phyloP scores from a whole-genome alignment of 2,113 vertebrate species.

The Maccullochella peelii region DNA sequence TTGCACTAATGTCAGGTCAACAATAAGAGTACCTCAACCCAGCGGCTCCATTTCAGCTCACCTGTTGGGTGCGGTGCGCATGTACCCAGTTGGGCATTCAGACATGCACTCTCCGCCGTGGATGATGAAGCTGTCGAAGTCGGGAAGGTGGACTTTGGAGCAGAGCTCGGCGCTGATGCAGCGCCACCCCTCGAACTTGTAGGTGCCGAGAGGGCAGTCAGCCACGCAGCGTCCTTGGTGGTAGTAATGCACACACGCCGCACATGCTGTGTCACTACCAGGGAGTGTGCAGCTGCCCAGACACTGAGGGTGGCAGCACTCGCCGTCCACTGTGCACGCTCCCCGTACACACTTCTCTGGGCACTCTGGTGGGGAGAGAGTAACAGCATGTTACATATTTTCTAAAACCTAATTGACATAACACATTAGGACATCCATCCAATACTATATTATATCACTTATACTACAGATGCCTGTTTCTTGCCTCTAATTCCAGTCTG shows the following conservation, averaged over 20 bases:
- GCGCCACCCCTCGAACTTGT: slow-evolving; percentile 96
- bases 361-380: slow-evolving; percentile 85
- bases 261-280: slow-evolving; percentile 87
- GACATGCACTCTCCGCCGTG: slow-evolving; percentile 93
- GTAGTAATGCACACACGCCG: slow-evolving; percentile 94
- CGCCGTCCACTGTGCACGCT: slow-evolving; percentile 88
- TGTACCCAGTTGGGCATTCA: slow-evolving; percentile 94
- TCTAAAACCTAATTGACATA: background rate
- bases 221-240: slow-evolving; percentile 90
- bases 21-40: slow-evolving; percentile 3
- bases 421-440: background rate
- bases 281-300: slow-evolving; percentile 92
- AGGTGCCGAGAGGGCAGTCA: slow-evolving; percentile 91
- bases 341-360: slow-evolving; percentile 88
- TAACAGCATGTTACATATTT: no score
- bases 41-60: slow-evolving; percentile 41
- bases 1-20: background rate
- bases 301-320: slow-evolving; percentile 96
- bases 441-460: background rate
- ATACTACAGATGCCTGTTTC: background rate
- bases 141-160: slow-evolving; percentile 85
- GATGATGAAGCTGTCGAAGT: slow-evolving; percentile 89
- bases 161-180: slow-evolving; percentile 93
- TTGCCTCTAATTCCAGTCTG: background rate
- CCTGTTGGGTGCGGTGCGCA: slow-evolving; percentile 83